These are phyloP conservation scores for Psammodynastes pulverulentus DNA, from an alignment of 2,113 vertebrate species.

Conservation along the genomic window DNA sequence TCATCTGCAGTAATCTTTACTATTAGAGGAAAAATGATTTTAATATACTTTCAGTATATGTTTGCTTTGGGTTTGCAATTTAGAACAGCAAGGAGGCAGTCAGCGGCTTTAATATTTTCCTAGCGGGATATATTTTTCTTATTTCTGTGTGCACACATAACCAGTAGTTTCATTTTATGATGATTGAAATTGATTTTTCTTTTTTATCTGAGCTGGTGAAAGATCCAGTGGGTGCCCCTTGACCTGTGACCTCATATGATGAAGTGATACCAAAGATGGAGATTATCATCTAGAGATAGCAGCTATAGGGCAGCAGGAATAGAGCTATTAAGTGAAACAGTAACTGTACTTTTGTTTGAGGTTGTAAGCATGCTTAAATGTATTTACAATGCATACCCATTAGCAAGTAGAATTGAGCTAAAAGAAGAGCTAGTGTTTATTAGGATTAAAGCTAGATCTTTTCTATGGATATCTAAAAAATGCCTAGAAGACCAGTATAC, in stretches of 20 bases:
- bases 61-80: slow-evolving; percentile 16
- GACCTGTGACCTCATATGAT: slow-evolving; percentile 54
- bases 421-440: fast-evolving
- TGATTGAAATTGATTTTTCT: slow-evolving; percentile 68
- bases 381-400: background rate
- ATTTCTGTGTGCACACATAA: slow-evolving; percentile 55
- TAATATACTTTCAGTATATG: background rate
- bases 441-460: background rate
- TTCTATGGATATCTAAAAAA: background rate
- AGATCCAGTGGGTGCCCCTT: slow-evolving; percentile 56
- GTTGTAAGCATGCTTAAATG: background rate
- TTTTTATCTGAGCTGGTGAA: slow-evolving; percentile 44
- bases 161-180: slow-evolving; percentile 63
- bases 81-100: slow-evolving; percentile 44
- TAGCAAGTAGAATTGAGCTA: background rate
- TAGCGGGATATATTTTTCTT: slow-evolving; percentile 56
- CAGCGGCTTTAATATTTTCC: slow-evolving; percentile 49
- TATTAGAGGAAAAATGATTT: background rate
- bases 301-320: slow-evolving; percentile 27
- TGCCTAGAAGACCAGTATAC: background rate
- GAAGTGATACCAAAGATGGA: slow-evolving; percentile 50
- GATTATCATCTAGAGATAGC: slow-evolving; percentile 39
- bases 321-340: background rate
- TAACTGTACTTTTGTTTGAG: background rate
- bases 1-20: slow-evolving; percentile 42